Conservation (phyloP, 2,113 vertebrate genomes). For the Pangasianodon gigas region DNA sequence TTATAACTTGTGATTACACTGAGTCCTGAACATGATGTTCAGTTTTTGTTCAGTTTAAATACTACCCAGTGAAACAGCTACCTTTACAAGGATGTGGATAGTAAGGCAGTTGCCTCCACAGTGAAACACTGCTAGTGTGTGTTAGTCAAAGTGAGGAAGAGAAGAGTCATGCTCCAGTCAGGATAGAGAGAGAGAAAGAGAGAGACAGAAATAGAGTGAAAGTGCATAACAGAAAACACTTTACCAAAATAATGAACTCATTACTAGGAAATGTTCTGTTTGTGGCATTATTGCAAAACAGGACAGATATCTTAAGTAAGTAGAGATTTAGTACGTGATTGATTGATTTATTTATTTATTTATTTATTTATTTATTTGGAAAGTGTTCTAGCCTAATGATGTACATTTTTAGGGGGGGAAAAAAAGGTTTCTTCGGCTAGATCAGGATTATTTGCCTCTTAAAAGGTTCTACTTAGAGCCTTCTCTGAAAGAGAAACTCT, state of each 20-base stretch:
- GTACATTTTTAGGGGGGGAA: background rate
- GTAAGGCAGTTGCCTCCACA: background rate
- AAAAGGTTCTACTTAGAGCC: background rate
- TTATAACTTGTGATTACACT: no score
- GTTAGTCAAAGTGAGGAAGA: constrained; percentile 12
- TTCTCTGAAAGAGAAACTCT: background rate
- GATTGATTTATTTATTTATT: background rate
- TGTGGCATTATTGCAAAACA: background rate
- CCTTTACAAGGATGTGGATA: background rate
- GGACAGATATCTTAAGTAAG: background rate
- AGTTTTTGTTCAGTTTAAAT: background rate
- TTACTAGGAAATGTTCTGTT: background rate
- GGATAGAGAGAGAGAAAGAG: background rate
- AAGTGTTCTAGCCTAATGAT: background rate
- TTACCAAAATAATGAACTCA: background rate
- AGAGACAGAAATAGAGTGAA: background rate
- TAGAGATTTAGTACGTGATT: background rate
- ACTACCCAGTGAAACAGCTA: background rate
- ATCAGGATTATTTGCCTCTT: background rate
- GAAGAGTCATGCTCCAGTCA: constrained; percentile 49
- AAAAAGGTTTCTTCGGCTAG: no score
- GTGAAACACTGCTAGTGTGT: background rate
- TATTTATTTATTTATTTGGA: background rate
- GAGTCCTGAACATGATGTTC: background rate
- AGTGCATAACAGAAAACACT: background rate